phyloP scores from a whole-genome alignment of 2,113 vertebrate species.

The Tapirus terrestris region DNA sequence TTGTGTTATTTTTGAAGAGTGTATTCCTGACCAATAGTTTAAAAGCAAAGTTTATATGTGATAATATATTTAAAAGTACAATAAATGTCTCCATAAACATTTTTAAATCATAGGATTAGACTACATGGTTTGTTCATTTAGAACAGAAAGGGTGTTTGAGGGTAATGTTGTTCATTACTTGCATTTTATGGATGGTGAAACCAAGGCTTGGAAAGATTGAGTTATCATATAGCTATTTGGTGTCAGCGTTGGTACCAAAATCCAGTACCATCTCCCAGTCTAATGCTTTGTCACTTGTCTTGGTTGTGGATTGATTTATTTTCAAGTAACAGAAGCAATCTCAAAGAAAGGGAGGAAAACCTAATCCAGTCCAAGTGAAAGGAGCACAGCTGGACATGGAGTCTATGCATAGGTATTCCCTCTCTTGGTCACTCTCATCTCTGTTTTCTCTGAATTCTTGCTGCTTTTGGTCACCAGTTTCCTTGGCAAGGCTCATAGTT shows the following conservation, averaged over 20 bases:
- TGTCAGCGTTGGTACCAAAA: background rate
- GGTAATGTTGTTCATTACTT: background rate
- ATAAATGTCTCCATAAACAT: background rate
- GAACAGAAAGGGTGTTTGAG: background rate
- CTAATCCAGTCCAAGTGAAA: background rate
- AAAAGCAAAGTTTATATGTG: background rate
- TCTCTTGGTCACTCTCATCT: background rate
- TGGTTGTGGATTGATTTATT: background rate
- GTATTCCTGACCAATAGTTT: background rate
- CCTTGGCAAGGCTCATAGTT: background rate
- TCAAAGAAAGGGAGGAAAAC: background rate
- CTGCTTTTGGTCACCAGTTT: background rate
- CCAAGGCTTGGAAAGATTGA: background rate
- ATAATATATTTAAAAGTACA: background rate
- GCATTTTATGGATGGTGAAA: background rate
- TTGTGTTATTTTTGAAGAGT: background rate
- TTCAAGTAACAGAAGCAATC: background rate
- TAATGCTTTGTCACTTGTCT: background rate
- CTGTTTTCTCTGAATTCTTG: background rate
- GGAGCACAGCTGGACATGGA: fast-evolving
- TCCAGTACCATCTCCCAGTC: background rate
- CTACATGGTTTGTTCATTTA: background rate
- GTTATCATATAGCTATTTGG: background rate
- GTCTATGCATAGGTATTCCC: background rate
- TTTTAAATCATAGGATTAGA: background rate